Evolutionary conservation across 2,113 vertebrate genomes (phyloP), one percentile per base, ranked within the genome.

Genomic region (Chamaetylas fuelleborni): DNA sequence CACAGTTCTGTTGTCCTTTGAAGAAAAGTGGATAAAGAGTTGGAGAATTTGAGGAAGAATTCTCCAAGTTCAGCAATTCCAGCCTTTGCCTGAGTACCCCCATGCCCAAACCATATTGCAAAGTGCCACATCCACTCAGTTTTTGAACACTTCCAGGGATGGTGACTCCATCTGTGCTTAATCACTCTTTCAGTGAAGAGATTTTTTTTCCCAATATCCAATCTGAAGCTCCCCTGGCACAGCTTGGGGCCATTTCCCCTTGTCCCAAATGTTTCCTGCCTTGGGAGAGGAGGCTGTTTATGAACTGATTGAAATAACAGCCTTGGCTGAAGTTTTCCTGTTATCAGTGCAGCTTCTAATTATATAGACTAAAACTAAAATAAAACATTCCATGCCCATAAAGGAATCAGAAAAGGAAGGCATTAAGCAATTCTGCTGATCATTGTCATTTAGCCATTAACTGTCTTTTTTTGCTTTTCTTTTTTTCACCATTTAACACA

Each of bases 291-390:
- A 90, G 79, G 54, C 67, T 90, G 71, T 88, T 94, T 83, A 60
- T 93, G 78, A 95, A 78, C 81, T 78, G 87, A 71, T 81, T 88
- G 79, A 90, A 95, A 88, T 96, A 92, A 91, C 83, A 92, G 56
- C 67, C 91, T 92, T 94, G 95, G 93, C 94, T 94, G 74, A 93
- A 95, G 95, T 86, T 93, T 93, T 92, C 79, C 67, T 78, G 60
- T 97, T 96, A 94, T 96, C 94, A 96, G 71, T 42, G 45, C 71
- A 86, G 76, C 85, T 93, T 94, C 96, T 96, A 96, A 96, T 97
- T 97, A 96, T 96, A 96, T 64, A 83, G 92, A 93, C 87, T 73
- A 90, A 93, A 94, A 83, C 81, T 4, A n/a, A 88, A 93, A 83
- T 62, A 57, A 79, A 78, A 79, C 92, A 94, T 96, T 96, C 93